Evolutionary conservation across 1,140 invertebrate genomes (phyloP).

Genomic region (Drosophila santomea): DNA sequence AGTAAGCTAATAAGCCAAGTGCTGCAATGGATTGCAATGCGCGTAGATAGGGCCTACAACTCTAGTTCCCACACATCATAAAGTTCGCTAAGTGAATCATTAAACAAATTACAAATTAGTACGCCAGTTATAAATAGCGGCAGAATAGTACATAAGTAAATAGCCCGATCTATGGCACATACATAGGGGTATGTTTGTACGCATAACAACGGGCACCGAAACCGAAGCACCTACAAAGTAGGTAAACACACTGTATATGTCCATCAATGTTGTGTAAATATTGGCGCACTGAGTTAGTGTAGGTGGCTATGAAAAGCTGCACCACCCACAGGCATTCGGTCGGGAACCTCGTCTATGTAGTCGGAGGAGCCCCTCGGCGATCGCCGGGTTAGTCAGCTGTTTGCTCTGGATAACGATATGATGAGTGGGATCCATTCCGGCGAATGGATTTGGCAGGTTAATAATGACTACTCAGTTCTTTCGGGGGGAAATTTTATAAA

Average conservation of each 20-base stretch:
- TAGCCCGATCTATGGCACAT: slow-evolving; percentile 33
- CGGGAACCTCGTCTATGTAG: slow-evolving; percentile 31
- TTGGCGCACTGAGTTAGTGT: slow-evolving; percentile 44
- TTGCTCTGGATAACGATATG: slow-evolving; percentile 24
- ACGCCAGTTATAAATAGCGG: slow-evolving; percentile 62
- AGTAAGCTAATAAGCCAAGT: no score
- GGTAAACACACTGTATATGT: slow-evolving; percentile 57
- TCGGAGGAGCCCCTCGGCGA: slow-evolving; percentile 1
- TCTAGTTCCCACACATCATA: slow-evolving; percentile 57
- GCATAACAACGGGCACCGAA: slow-evolving; percentile 32
- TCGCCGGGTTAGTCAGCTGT: slow-evolving; percentile 55
- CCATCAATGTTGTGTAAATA: slow-evolving; percentile 67
- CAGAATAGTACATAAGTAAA: slow-evolving; percentile 51
- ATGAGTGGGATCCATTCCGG: slow-evolving; percentile 34
- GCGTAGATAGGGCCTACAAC: background rate
- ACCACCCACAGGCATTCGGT: slow-evolving; percentile 48
- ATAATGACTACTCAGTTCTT: slow-evolving; percentile 11
- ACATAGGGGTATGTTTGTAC: slow-evolving; percentile 19
- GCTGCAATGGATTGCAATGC: background rate
- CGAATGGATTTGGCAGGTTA: slow-evolving; percentile 22
- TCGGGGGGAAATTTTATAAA: background rate
- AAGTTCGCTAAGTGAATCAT: slow-evolving; percentile 60
- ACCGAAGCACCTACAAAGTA: slow-evolving; percentile 46
- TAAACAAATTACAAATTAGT: slow-evolving; percentile 69
- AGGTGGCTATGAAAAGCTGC: slow-evolving; percentile 36